These are phyloP conservation scores for Cataglyphis livida DNA, from an alignment of 2,888 invertebrate species.

Conservation along the genomic window DNA sequence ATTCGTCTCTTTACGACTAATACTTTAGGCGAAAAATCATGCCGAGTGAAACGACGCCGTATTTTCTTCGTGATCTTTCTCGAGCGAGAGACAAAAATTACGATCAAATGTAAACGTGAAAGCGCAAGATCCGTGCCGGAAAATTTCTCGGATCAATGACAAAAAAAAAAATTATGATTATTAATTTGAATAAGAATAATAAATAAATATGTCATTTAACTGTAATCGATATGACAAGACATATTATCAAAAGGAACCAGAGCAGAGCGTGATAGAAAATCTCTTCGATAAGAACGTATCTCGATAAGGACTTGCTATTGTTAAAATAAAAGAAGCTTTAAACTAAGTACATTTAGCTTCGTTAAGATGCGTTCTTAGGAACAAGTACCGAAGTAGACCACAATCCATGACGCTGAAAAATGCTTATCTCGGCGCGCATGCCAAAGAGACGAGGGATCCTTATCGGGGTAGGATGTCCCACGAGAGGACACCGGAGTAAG, in stretches of 20 bases:
- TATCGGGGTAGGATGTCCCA: slow-evolving; percentile 76
- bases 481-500: slow-evolving; percentile 75
- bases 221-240: not conserved
- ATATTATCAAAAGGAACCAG: slow-evolving; percentile 1
- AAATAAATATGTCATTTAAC: not conserved
- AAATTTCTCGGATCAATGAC: not conserved
- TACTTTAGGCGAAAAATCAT: slow-evolving; percentile 12
- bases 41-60: not conserved
- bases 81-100: not conserved
- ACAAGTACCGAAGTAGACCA: slow-evolving; percentile 10
- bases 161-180: not conserved
- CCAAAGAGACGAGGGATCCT: slow-evolving; percentile 65
- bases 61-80: not conserved
- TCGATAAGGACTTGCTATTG: not conserved
- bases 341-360: slow-evolving; percentile 31
- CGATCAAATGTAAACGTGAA: not conserved
- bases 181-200: not conserved
- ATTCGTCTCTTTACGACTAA: slow-evolving; percentile 24
- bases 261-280: not conserved
- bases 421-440: slow-evolving; percentile 71
- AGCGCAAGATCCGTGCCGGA: not conserved
- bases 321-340: slow-evolving; percentile 31
- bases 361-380: slow-evolving; percentile 54
- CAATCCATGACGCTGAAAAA: slow-evolving; percentile 66
- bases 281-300: slow-evolving; percentile 1